These are phyloP conservation scores for Pentalonia nigronervosa DNA, from an alignment of 1,140 invertebrate species.

Conservation along the genomic window DNA sequence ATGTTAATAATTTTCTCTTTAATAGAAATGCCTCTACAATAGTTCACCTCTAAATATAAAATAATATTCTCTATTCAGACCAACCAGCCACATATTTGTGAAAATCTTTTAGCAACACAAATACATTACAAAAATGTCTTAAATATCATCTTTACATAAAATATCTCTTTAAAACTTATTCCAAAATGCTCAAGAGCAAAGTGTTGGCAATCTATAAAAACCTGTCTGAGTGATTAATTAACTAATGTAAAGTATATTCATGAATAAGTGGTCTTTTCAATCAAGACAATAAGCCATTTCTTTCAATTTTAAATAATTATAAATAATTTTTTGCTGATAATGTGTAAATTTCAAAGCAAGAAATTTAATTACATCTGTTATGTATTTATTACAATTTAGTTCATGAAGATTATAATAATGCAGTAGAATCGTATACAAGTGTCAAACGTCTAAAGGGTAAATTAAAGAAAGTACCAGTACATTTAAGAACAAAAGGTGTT, in stretches of 20 bases:
- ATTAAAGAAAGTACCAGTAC: conserved; percentile 29
- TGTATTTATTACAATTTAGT: conserved; percentile 19
- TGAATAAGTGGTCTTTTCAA: background rate
- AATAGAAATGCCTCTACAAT: no score
- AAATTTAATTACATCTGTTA: background rate
- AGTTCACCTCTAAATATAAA: no score
- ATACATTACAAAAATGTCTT: no score
- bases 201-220: no score
- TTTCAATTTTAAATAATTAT: background rate
- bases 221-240: no score
- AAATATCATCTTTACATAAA: no score
- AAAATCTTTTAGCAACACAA: no score
- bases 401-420: conserved; percentile 27
- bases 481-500: background rate
- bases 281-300: background rate
- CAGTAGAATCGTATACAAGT: conserved; percentile 37
- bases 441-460: conserved; percentile 37
- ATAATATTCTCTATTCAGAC: no score
- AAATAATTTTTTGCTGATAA: background rate
- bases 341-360: background rate
- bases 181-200: no score
- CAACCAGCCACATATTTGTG: no score
- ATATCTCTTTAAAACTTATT: no score
- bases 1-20: no score
- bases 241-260: background rate